Conservation (phyloP, 2,113 vertebrate species). For the Condylura cristata region DNA sequence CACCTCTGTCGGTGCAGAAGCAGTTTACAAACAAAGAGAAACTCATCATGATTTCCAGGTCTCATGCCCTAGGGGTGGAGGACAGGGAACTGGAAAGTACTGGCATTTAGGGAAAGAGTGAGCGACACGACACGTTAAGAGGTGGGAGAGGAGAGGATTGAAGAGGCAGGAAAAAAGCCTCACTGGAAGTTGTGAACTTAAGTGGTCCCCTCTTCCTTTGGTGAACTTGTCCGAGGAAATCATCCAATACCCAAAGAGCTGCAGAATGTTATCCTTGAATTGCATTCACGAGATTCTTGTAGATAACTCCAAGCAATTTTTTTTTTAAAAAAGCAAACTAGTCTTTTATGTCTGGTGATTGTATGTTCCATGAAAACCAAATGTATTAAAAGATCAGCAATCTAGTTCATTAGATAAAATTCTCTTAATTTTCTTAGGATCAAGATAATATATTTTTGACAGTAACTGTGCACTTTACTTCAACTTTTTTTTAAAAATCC, state of each 20-base stretch:
- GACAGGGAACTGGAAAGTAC: constrained; percentile 84
- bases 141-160: not conserved
- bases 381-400: constrained; percentile 85
- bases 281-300: constrained; percentile 75
- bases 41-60: constrained; percentile 90
- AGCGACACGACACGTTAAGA: not conserved
- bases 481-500: constrained; percentile 73
- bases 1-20: constrained; percentile 79
- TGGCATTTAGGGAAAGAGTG: constrained; percentile 79
- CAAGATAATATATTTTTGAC: constrained; percentile 85
- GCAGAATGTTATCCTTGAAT: constrained; percentile 82
- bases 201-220: not conserved
- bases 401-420: constrained; percentile 74
- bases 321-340: constrained; percentile 58
- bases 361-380: constrained; percentile 86
- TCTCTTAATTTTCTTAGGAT: constrained; percentile 82
- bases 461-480: constrained; percentile 86
- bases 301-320: constrained; percentile 81
- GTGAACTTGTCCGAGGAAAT: constrained; percentile 48
- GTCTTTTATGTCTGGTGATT: constrained; percentile 85
- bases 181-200: not conserved
- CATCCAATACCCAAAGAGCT: constrained; percentile 87
- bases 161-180: not conserved
- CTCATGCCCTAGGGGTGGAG: constrained; percentile 82
- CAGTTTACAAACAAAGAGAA: constrained; percentile 92